Evolutionary conservation across 1,140 invertebrate species (phyloP).

Genomic region (Papilio polytes): DNA sequence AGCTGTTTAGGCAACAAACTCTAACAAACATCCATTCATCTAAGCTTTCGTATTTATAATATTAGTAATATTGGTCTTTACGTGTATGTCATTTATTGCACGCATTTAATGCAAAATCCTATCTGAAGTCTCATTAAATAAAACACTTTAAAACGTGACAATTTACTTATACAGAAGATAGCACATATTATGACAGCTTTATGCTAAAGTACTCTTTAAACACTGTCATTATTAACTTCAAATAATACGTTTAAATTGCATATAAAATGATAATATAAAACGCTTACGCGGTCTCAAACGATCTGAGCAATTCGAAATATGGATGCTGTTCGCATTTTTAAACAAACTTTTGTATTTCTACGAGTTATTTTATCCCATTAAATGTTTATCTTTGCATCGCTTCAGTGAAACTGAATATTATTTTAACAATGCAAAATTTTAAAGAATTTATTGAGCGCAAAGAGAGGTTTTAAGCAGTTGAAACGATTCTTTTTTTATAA

Average conservation of each 20-base stretch:
- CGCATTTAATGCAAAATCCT: no score
- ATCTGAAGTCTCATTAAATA: not conserved
- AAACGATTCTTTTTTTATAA: not conserved
- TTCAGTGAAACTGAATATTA: slow-evolving; percentile 36
- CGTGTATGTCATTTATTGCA: no score
- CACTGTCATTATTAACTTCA: slow-evolving; percentile 12
- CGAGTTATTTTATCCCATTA: slow-evolving; percentile 39
- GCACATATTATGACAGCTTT: not conserved
- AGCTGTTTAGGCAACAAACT: no score
- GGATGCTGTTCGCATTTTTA: slow-evolving; percentile 29
- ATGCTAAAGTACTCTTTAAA: slow-evolving; percentile 7
- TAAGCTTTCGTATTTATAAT: no score
- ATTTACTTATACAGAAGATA: not conserved
- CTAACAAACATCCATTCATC: no score
- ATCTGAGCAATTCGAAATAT: slow-evolving; percentile 35
- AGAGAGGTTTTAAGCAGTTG: not conserved
- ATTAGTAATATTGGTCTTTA: no score
- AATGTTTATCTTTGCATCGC: slow-evolving; percentile 40
- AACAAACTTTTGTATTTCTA: slow-evolving; percentile 35
- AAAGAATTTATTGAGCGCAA: slow-evolving; percentile 26
- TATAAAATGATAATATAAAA: slow-evolving; percentile 30
- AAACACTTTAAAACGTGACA: not conserved
- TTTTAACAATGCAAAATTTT: slow-evolving; percentile 35
- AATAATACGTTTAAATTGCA: slow-evolving; percentile 31
- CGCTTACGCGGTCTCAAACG: slow-evolving; percentile 30